Evolutionary conservation across 2,888 invertebrate species (phyloP), one percentile per base, ranked within the genome.

Genomic region (Machimus atricapillus): DNA sequence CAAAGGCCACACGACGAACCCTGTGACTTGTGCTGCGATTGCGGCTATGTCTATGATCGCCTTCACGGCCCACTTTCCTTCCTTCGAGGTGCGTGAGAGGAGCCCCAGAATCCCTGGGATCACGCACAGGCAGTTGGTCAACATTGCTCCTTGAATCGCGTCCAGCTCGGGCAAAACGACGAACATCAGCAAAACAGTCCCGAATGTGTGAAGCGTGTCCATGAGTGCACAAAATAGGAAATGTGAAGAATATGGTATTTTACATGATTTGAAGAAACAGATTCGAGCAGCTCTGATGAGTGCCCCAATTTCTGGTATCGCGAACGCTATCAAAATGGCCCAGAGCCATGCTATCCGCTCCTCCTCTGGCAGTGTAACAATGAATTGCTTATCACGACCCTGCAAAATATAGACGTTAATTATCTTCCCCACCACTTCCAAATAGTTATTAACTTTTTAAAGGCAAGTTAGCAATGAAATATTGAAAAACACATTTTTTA

Each of bases 91-190:
- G 86, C 97, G 94, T 5, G 97, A 97, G 5, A 97, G 93, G 87
- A 98, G 93, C 52, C 97, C 96, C 93, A 94, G 91, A 89, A 94
- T 89, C 43, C 93, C 93, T 2, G 99, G 99, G 73, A 98, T 94
- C 90, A 99, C 96, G 92, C 98, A 98, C 86, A 99, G 94, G 90
- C 98, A 98, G 92, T 98, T 98, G 37, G 98, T 98, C 89, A 99
- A 93, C 97, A 98, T 98, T 56, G 98, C 97, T 73, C 98, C 98
- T 92, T 98, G 97, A 86, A 98, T 96, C 6, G 98, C 97, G 92
- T 99, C 98, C 89, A 99, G 93, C 91, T 97, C 96, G 0, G 99
- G 99, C 82, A 99, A 94, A 78, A 99, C 95, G 88, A 96, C 95
- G 92, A 98, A 97, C 90, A 98, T 96, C 89, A 99, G 94, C 66